Evolutionary conservation across 1,140 invertebrate species (phyloP), one percentile per base, ranked within the genome.

Genomic region (Tetramorium parvispinum): DNA sequence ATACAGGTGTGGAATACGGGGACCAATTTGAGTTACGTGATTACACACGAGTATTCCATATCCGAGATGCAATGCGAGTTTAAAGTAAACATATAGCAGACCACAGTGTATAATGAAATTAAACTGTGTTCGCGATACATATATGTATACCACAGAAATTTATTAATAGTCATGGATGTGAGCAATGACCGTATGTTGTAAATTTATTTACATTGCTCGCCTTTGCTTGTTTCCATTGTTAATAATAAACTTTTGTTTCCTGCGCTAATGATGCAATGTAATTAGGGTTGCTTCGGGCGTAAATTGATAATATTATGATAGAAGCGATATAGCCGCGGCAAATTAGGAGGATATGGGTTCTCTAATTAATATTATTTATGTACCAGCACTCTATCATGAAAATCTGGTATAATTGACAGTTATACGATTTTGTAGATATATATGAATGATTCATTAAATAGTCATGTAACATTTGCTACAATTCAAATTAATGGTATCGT

Each of bases 321-420:
- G 18, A 73, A 32, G 32, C 24, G n/a, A 43, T 32, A 55, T 55
- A 3, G 27, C 10, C 11, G 8, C 16, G n/a, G 37, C 24, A 83
- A 59, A 75, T 75, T 83, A 83, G 24, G 10, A 71, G 24, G 49
- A 73, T 73, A 57, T 57, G 4, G 6, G n/a, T 59, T 59, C 40
- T 83, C 66, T 57, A 71, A 73, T 83, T 59, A 73, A 57, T 82
- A 82, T 46, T 59, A 83, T 83, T 83, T 61, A 73, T 59, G 40
- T 24, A 83, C 27, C 40, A 73, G 27, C 53, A 68, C 16, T 24
- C 46, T 40, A 37, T 81, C 43, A 40, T 4, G 68, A 61, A 71
- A 61, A 73, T 75, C 53, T 75, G 51, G 1, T 40, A 59, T 82
- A 82, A 73, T 73, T 73, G 53, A 46, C 40, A 75, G 24, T 57